Base-by-base conservation (phyloP, 2,797 vertebrate species). In the Galago senegalensis region DNA sequence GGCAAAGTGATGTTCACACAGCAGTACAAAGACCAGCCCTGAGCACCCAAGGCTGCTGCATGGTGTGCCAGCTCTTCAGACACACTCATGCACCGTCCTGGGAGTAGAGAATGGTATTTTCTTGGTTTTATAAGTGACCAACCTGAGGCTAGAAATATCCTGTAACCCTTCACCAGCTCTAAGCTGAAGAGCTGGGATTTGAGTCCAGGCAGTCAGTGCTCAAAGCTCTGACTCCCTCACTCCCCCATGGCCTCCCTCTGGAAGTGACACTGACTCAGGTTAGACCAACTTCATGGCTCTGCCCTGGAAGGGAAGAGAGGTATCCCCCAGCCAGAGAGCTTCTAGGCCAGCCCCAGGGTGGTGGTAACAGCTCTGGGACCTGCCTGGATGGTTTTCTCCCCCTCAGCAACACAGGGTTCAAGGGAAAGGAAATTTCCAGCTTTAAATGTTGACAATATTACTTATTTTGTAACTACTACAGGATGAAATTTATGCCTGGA, bases 1-100 rank as follows among this genome's bases (percentile, higher is more conserved):
- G 16, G 20, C 5, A 10, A 2, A 5, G 29, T 11, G 10, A 9
- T 0, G 0, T 34, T 53, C 12, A 11, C 6, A 31, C 37, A 23
- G 3, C 7, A 63, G 73, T 17, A 70, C 67, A 5, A 80, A 94
- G 8, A 65, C 8, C 61, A 83, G 65, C 85, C 77, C 25, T 0
- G 17, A 40, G 53, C 43, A n/a, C 17, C 21, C 58, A 21, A 76
- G 70, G 23, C 13, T 7, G 31, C 7, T 5, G 11, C 7, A 0
- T 13, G 2, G 7, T 8, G 1, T 87, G 46, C 37, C 9, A 0
- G 18, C 14, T 23, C 46, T 86, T 25, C 7, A 37, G 21, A 23
- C 7, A 12, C 2, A 14, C n/a, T 58, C 76, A 49, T 56, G 13
- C 1, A 18, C 0, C 29, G 46, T 29, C 25, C 34, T 0, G 7